These are phyloP conservation scores for Cryptotis parvus DNA, from an alignment of 2,113 vertebrate species.

Conservation along the genomic window DNA sequence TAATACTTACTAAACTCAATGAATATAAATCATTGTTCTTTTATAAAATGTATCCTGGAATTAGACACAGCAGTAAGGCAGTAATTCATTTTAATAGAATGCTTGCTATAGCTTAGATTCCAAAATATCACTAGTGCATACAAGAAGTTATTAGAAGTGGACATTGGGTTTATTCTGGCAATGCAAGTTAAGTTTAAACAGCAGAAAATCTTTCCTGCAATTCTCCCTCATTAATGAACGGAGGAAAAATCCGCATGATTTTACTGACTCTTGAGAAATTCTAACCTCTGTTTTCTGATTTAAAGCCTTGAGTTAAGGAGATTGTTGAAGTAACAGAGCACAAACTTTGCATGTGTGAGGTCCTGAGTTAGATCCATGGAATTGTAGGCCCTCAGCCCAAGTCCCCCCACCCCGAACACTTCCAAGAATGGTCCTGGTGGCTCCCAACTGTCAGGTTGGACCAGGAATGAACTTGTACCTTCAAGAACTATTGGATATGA, in stretches of 20 bases:
- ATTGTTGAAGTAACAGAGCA: no score
- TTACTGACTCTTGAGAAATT: slow-evolving; percentile 4
- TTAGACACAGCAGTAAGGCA: slow-evolving; percentile 11
- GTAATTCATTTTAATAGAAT: slow-evolving; percentile 13
- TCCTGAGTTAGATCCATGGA: no score
- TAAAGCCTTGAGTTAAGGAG: neutral
- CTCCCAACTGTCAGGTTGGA: no score
- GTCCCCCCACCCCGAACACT: no score
- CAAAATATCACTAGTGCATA: neutral
- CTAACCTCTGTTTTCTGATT: neutral
- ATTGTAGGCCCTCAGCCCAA: no score
- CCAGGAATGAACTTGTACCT: no score
- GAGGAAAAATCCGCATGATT: neutral
- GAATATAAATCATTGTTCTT: neutral
- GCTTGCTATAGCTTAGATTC: neutral
- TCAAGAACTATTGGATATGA: no score
- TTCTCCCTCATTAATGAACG: neutral
- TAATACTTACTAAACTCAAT: neutral
- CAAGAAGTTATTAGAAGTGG: neutral
- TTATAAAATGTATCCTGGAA: neutral
- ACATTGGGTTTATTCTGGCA: neutral
- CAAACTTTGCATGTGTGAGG: no score
- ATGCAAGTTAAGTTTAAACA: neutral
- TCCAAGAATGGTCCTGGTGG: no score
- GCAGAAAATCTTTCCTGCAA: neutral